Base-by-base conservation (phyloP, 2,888 invertebrate species). In the Abrostola triplasia region DNA sequence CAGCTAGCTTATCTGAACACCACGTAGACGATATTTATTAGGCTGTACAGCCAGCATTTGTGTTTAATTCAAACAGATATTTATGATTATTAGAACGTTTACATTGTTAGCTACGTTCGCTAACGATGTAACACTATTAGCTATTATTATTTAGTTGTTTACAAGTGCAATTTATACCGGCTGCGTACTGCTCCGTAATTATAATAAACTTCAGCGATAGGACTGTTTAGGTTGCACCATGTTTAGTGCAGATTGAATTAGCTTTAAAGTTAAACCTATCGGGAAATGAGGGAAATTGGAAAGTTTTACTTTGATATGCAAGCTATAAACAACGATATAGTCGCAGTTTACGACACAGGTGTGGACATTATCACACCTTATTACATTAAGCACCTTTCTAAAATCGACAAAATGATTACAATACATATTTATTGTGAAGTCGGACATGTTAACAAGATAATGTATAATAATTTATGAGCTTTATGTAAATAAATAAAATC, bases 121-220 rank as follows among this genome's bases (percentile, higher is more conserved):
- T 62, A 65, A 59, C 71, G 67, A 56, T 77, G 64, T 65, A 61
- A 58, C 57, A 53, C 64, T 59, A 67, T 73, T 64, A 57, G 58
- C 66, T 49, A 65, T 70, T 64, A 60, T 54, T 70, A 57, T 57
- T 52, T 36, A 57, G 53, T 53, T 38, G 38, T 69, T 74, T 38
- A 47, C 47, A 49, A 24, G 35, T 37, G 50, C 47, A 40, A 59
- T 63, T 40, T 24, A 54, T 54, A 42, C 38, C 13, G 8, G 44
- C 44, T 60, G 50, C 1, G 42, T 37, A 44, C 48, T 48, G 37
- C 6, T 0, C 0, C 10, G 42, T 57, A 44, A 70, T 75, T 41
- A 56, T 6, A 69, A 57, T 64, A 55, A 60, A 72, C n/a, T 59
- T 47, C 47, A 38, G 37, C 12, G 10, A n/a, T 38, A 37, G 50